Evolutionary conservation across 2,797 vertebrate genomes (phyloP).

Genomic region (Hippocampus kuda): DNA sequence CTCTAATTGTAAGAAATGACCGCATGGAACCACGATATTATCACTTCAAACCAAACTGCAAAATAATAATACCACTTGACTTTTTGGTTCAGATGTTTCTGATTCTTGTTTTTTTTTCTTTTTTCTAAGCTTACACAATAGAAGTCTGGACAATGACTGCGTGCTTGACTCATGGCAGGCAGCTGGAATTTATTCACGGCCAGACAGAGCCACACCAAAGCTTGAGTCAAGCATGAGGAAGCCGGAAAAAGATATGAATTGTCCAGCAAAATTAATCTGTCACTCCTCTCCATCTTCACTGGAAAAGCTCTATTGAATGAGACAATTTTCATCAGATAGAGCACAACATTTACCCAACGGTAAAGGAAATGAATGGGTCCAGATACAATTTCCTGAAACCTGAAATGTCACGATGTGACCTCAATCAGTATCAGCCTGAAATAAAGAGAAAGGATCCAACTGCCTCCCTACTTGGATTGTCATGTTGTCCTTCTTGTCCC

Average conservation of each 20-base stretch:
- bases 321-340: neutral
- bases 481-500: neutral
- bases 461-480: no score
- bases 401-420: neutral
- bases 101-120: neutral
- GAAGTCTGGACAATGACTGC: neutral
- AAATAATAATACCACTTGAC: neutral
- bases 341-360: neutral
- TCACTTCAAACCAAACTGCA: no score
- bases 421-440: no score
- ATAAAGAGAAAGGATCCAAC: no score
- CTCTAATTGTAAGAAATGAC: no score
- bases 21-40: no score
- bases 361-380: constrained; percentile 43
- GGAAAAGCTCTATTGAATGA: neutral
- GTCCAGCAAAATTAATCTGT: neutral
- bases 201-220: neutral
- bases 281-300: neutral
- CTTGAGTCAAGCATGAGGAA: neutral
- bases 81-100: neutral
- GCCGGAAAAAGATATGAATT: constrained; percentile 1
- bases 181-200: neutral
- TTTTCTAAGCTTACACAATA: neutral
- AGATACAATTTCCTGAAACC: constrained; percentile 42
- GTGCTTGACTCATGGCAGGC: neutral